Percentiles rank a stretch among this genome's conserved stretches.
Evolutionary conservation across 30 jellyfish, hydroid and myxozoan genomes (phyloP).

Genomic region (Nemopilema nomurai): DNA sequence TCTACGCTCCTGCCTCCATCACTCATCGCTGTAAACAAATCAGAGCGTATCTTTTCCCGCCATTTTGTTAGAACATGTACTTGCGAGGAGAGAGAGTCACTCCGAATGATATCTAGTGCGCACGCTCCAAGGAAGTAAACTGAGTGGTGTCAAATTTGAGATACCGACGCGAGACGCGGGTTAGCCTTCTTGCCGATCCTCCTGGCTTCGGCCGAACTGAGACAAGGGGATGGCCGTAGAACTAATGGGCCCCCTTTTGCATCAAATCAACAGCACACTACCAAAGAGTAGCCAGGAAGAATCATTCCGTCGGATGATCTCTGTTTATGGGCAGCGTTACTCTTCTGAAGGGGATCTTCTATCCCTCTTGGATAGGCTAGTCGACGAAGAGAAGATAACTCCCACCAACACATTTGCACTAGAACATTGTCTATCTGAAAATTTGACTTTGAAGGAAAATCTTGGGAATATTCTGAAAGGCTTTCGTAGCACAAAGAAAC

Average conservation of each 20-base stretch:
- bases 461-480: neutral
- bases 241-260: neutral
- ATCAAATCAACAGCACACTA: neutral
- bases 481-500: neutral
- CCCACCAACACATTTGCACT: neutral
- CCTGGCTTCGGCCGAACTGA: too few relatives aligned
- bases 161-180: too few relatives aligned
- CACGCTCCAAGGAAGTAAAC: too few relatives aligned
- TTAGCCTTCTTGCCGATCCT: too few relatives aligned
- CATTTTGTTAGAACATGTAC: too few relatives aligned
- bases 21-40: too few relatives aligned
- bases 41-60: too few relatives aligned
- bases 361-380: neutral
- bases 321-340: neutral
- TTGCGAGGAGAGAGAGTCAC: too few relatives aligned
- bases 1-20: too few relatives aligned
- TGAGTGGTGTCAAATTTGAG: too few relatives aligned
- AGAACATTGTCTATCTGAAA: conserved; percentile 12
- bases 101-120: too few relatives aligned
- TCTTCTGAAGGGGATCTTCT: neutral
- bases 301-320: neutral
- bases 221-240: neutral
- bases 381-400: conserved; percentile 2
- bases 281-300: neutral
- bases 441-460: neutral